phyloP scores from a whole-genome alignment of 2,113 vertebrate genomes.

The Sinocyclocheilus anophthalmus region DNA sequence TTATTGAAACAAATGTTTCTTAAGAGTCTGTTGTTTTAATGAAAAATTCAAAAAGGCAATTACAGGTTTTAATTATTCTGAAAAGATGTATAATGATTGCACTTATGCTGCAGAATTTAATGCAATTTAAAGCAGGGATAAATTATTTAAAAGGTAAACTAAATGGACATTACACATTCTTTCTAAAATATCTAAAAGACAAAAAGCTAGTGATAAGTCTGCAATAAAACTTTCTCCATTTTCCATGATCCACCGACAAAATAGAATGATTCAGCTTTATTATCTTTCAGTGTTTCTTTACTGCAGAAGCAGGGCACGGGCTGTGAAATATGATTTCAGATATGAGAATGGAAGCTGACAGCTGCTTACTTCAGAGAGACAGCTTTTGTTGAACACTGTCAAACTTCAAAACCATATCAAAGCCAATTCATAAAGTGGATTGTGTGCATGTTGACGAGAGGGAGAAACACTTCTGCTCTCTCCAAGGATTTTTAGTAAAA shows the following conservation, averaged over 20 bases:
- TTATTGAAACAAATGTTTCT: background rate
- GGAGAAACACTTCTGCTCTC: slow-evolving; percentile 13
- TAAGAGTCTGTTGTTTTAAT: background rate
- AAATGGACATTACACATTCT: no score
- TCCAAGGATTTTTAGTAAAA: background rate
- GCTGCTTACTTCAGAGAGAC: slow-evolving; percentile 21
- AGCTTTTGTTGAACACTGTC: slow-evolving; percentile 56
- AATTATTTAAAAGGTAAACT: no score
- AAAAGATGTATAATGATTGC: background rate
- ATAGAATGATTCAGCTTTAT: slow-evolving; percentile 15
- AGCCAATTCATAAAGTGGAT: background rate
- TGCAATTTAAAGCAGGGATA: background rate
- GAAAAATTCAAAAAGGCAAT: background rate
- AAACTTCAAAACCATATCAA: slow-evolving; percentile 30
- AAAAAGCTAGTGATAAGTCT: background rate
- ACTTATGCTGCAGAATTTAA: background rate
- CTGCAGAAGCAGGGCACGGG: background rate
- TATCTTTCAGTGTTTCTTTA: background rate
- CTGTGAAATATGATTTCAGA: slow-evolving; percentile 20
- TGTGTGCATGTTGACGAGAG: background rate
- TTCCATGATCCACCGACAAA: background rate
- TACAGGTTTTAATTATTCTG: background rate
- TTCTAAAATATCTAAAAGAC: background rate
- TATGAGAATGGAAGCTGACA: slow-evolving; percentile 12
- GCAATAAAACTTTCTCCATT: background rate